A percentile compares a stretch with the other conserved stretches of the same genome.
Conservation (phyloP, 2,797 vertebrate species). For the Myripristis jacobus region DNA sequence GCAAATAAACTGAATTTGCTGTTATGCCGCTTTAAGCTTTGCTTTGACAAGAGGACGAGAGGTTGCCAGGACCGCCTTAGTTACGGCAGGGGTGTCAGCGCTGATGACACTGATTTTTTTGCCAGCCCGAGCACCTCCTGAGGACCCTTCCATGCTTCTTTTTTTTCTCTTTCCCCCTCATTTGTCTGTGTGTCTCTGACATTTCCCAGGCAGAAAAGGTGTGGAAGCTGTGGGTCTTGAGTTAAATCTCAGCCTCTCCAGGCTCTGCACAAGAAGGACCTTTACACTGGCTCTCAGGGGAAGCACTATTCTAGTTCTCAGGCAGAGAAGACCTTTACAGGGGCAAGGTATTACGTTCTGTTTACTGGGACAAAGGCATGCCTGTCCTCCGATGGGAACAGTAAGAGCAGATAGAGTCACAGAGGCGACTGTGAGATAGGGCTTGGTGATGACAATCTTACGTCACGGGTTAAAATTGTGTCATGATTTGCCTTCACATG, state of each 20-base stretch:
- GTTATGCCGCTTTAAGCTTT: too few relatives aligned
- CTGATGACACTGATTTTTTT: constrained; percentile 39
- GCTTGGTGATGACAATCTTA: too few relatives aligned
- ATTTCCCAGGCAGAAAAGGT: constrained; percentile 65
- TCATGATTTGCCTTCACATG: too few relatives aligned
- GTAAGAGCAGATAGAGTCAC: constrained; percentile 19
- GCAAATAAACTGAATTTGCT: too few relatives aligned
- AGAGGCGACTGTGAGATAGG: neutral
- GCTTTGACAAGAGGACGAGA: too few relatives aligned
- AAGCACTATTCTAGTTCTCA: constrained; percentile 36
- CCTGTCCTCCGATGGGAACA: neutral
- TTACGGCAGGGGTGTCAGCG: too few relatives aligned
- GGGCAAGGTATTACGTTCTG: constrained; percentile 39
- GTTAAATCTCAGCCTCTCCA: constrained; percentile 56
- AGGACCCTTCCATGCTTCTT: constrained; percentile 62
- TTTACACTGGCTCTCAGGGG: constrained; percentile 56
- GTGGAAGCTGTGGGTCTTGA: constrained; percentile 45
- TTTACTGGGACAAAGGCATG: constrained; percentile 27
- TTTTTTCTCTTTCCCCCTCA: constrained; percentile 64
- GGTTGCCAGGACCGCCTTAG: too few relatives aligned
- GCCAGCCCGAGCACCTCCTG: constrained; percentile 48
- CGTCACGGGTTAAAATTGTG: too few relatives aligned
- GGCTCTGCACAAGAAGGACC: constrained; percentile 57
- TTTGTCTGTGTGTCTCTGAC: constrained; percentile 56
- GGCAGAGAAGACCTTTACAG: constrained; percentile 62